Base-by-base conservation (phyloP, 2,113 vertebrate genomes). In the Corythornis madagascariensis region DNA sequence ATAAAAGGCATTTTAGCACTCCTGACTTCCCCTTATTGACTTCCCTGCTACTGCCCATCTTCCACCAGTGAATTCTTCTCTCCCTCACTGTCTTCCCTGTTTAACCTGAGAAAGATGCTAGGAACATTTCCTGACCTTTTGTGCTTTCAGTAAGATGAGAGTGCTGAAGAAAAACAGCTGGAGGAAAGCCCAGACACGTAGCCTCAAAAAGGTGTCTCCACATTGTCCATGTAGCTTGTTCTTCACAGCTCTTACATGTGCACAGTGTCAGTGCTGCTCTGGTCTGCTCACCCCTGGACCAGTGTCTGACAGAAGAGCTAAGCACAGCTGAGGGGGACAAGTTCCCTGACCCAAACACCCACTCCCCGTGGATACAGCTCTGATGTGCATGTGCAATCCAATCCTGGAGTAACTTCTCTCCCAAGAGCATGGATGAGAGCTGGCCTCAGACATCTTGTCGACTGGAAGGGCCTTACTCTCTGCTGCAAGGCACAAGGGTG, bases 41-140 rank as follows among this genome's bases (percentile, higher is more conserved):
- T 69, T 45, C 56, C 28, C 43, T 57, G 38, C n/a, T 70, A 75
- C 7, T 72, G 48, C 11, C 40, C 43, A 61, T 42, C 25, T 73
- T 82, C 59, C 9, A 61, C 50, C 2, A 0, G 16, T 4, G 8
- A 33, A 61, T 89, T 69, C 26, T 79, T 31, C 38, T 63, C n/a
- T 69, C 43, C 43, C 40, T 91, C 69, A 8, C 33, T 82, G 29
- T 6, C 2, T 18, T 89, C 67, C 55, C 52, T 73, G 25, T 66
- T 80, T 47, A 81, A 86, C 1, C 0, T 25, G 53, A 83, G 14
- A 88, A 64, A 35, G 75, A 86, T 42, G 76, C 25, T 67, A 73
- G n/a, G 45, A 93, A 89, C 14, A 72, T 56, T 89, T 89, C 55
- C 81, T 93, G 73, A 79, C 40, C 66, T 89, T 90, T 64, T 72